These are phyloP conservation scores for Pachypsylla venusta DNA, from an alignment of 1,140 invertebrate genomes.

Conservation along the genomic window DNA sequence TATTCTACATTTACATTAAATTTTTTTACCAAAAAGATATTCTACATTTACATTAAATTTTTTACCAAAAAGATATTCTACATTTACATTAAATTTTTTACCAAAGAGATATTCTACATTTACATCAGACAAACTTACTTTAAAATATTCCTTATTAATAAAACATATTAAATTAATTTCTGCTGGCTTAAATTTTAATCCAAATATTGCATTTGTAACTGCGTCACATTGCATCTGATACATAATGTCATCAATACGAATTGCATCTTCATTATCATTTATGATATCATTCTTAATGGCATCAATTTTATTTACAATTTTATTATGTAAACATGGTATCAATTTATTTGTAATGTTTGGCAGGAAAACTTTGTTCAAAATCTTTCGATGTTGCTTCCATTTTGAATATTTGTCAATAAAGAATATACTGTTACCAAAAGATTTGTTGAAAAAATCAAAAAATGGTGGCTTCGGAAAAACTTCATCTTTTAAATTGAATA, in stretches of 20 bases:
- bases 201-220: not conserved
- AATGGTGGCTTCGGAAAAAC: not conserved
- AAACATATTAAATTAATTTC: not conserved
- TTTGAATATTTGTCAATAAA: not conserved
- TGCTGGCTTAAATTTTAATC: not conserved
- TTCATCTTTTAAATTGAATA: not conserved
- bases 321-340: not conserved
- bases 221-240: not conserved
- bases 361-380: not conserved
- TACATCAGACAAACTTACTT: not conserved
- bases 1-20: too few species aligned
- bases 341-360: not conserved
- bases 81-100: too few species aligned
- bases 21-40: too few species aligned
- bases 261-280: not conserved
- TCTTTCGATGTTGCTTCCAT: conserved; percentile 1
- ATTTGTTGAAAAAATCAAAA: not conserved
- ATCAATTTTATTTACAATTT: not conserved
- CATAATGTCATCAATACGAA: not conserved
- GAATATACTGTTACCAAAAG: not conserved
- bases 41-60: too few species aligned
- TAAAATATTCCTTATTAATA: not conserved
- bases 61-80: too few species aligned
- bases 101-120: too few species aligned
- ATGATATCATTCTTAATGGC: not conserved